Evolutionary conservation across 1,140 invertebrate species (phyloP).

Genomic region (Drosophila kanapiae): DNA sequence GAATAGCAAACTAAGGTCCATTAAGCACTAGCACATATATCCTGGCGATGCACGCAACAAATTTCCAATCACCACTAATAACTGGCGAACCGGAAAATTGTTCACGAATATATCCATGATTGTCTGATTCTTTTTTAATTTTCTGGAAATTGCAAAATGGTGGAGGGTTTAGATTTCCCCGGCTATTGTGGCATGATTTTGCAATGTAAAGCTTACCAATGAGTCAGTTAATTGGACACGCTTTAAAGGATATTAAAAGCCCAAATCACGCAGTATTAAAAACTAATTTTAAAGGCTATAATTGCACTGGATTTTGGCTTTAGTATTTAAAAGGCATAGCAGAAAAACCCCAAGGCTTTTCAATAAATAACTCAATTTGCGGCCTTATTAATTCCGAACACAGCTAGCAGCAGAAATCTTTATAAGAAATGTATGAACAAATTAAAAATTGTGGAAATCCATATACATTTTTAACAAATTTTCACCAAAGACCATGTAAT

Average conservation of each 20-base stretch:
- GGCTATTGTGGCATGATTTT: background rate
- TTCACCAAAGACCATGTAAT: conserved; percentile 24
- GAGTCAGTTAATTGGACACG: background rate
- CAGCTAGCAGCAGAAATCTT: background rate
- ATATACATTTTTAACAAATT: background rate
- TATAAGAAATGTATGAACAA: background rate
- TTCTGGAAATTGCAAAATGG: background rate
- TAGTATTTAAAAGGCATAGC: background rate
- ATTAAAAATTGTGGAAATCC: no score
- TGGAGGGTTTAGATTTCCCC: background rate
- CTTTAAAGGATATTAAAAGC: background rate
- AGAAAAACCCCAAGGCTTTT: background rate
- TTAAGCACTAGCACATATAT: conserved; percentile 15
- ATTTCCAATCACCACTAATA: conserved; percentile 35
- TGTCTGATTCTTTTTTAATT: conserved; percentile 1
- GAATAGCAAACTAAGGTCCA: conserved; percentile 44
- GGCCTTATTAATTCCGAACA: background rate
- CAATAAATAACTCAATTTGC: background rate
- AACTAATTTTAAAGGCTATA: background rate
- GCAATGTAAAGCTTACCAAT: background rate
- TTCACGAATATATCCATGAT: conserved; percentile 11
- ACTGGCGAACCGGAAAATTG: conserved; percentile 31
- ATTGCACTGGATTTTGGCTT: background rate
- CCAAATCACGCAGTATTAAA: background rate
- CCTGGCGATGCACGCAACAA: conserved; percentile 7